Percentiles rank a stretch among this genome's conserved stretches.
These are phyloP conservation scores for Coelopa pilipes DNA, from an alignment of 2,888 invertebrate species.

Conservation along the genomic window DNA sequence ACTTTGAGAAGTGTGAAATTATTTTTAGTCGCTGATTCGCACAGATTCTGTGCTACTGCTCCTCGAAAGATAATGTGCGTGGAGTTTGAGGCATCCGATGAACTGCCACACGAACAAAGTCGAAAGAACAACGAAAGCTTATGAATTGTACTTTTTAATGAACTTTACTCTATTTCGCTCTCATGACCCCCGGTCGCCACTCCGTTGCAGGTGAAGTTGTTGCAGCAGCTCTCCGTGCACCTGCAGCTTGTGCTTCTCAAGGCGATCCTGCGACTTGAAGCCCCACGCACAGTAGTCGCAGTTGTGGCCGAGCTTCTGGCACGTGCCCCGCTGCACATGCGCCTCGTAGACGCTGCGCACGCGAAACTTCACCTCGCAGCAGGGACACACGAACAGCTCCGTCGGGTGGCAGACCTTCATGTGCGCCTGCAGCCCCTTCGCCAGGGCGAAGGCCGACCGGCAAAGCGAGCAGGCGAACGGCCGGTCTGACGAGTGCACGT, in stretches of 20 bases:
- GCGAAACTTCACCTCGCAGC: slow-evolving; percentile 34
- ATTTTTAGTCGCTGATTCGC: slow-evolving; percentile 7
- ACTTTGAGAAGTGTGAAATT: slow-evolving; percentile 17
- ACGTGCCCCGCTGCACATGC: slow-evolving; percentile 34
- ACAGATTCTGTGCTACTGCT: background rate
- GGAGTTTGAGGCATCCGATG: no score
- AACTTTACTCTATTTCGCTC: no score
- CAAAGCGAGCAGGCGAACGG: slow-evolving; percentile 24
- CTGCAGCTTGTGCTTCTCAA: slow-evolving; percentile 31
- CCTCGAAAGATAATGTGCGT: background rate
- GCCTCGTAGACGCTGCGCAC: slow-evolving; percentile 31
- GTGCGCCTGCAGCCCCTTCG: slow-evolving; percentile 28
- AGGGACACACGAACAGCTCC: slow-evolving; percentile 24
- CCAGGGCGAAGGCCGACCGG: slow-evolving; percentile 21
- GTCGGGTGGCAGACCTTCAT: slow-evolving; percentile 33
- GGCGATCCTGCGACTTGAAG: slow-evolving; percentile 29
- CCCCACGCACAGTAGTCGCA: slow-evolving; percentile 35
- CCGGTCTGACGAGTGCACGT: slow-evolving; percentile 26
- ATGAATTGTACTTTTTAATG: no score
- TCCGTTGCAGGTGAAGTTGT: no score
- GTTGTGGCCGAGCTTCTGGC: slow-evolving; percentile 31
- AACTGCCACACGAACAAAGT: no score
- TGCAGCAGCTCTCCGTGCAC: slow-evolving; percentile 28
- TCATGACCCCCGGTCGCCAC: no score
- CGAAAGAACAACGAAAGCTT: no score